Evolutionary conservation across 2,888 invertebrate genomes (phyloP), one percentile per base, ranked within the genome.

Genomic region (Pachydiplax longipennis): DNA sequence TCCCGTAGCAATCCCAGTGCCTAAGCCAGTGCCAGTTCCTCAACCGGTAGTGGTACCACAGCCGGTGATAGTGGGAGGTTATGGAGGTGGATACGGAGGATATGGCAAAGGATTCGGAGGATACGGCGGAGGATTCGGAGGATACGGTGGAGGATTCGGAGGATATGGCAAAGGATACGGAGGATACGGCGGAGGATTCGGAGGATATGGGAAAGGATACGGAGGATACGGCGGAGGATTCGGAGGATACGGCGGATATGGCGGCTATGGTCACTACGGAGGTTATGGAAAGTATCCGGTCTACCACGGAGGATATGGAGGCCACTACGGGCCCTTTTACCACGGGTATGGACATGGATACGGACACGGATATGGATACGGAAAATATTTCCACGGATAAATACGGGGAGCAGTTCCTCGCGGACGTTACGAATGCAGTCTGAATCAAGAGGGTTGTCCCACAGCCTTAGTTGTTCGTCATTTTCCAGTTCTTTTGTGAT

Each of bases 1-100:
- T 80, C 93, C 94, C 2, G 95, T 94, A 91, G 94, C 93, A 83
- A 94, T 94, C 44, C 94, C 94, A 80, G 94, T 94, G 22, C 94
- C 94, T 44, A 94, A 94, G 82, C 94, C 94, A 6, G 81, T 81
- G 10, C 91, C 91, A 40, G 90, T 90, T 15, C 73, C 93, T 81
- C 94, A 93, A 81, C 94, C 92, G 82, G 93, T 92, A 92, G 94
- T 93, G 31, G 94, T 93, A 91, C 93, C 91, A 92, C 92, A 91
- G 92, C 93, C 40, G 93, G 94, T 90, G 93, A 93, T 91, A 93
- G 93, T 81, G 92, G 65, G 87, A 61, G n/a, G 35, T 6, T 58
- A 61, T 10, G 87, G 87, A 3, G 25, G 53, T 4, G 13, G 18
- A 12, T 53, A 61, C n/a, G 58, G 58, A 0, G 22, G 15, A 8